Percentiles rank a stretch among this genome's conserved stretches.
Conservation (phyloP, 2,113 vertebrate genomes). For the human region GRCh38 chr6:81852501-81853000, state of each 20-base stretch:
- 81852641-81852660: neutral
- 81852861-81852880: neutral
- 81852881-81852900: neutral
- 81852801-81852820: neutral
- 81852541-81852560: neutral
- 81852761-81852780: neutral
- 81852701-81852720: neutral
- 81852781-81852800: neutral
- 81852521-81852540: neutral
- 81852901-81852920: neutral
- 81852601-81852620: neutral
- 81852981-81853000: neutral
- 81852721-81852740: neutral
- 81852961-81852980: conserved; percentile 4
- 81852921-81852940: neutral
- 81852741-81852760: neutral
- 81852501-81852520: conserved; percentile 10
- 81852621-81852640: neutral
- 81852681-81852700: neutral
- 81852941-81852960: neutral
- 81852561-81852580: neutral
- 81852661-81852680: neutral
- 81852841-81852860: neutral
- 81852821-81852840: neutral
- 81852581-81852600: neutral